Percentiles rank a stretch among this genome's conserved stretches.
Evolutionary conservation across 2,113 vertebrate species (phyloP).

Genomic region (Nycticebus coucang): DNA sequence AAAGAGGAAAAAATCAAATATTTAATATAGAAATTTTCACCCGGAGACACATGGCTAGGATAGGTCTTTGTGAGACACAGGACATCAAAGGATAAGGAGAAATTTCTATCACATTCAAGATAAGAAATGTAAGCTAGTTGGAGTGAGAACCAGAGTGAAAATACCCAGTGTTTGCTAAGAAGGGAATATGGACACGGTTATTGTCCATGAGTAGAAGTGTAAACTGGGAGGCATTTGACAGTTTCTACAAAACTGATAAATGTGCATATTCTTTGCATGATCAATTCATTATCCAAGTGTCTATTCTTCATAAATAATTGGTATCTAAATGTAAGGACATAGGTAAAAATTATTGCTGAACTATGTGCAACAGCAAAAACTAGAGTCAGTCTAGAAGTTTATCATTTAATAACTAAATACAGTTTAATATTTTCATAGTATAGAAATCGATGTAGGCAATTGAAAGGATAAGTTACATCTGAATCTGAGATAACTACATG

Average conservation of each 20-base stretch:
- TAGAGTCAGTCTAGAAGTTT: not conserved
- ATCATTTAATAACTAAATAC: not conserved
- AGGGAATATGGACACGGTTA: not conserved
- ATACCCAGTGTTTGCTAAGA: not conserved
- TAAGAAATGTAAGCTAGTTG: not conserved
- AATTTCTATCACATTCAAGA: not conserved
- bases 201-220: not conserved
- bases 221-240: not conserved
- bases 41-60: not conserved
- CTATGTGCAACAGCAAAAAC: not conserved
- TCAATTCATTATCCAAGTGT: not conserved
- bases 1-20: conserved; percentile 9
- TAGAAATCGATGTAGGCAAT: not conserved
- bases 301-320: not conserved
- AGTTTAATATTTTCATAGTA: not conserved
- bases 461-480: not conserved
- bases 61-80: not conserved
- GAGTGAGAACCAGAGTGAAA: not conserved
- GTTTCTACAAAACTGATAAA: not conserved
- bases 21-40: not conserved
- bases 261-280: not conserved
- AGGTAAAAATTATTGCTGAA: not conserved
- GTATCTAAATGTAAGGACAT: not conserved
- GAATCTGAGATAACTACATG: not conserved
- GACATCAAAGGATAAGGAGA: not conserved